phyloP scores from a whole-genome alignment of 2,113 vertebrate species.

The Carassius auratus region DNA sequence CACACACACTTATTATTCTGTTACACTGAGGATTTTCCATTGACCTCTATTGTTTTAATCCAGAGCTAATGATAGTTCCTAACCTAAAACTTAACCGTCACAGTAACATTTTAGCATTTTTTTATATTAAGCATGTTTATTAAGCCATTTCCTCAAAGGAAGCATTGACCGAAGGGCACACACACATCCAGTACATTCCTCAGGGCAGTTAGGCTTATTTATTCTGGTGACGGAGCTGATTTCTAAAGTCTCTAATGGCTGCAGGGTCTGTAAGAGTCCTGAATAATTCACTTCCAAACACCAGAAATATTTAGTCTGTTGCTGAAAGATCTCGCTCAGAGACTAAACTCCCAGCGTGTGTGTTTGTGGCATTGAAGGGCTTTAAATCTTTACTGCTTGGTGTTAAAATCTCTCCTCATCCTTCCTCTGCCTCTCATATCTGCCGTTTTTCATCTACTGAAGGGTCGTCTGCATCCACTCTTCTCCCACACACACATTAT shows the following conservation, averaged over 20 bases:
- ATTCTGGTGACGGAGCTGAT: not conserved
- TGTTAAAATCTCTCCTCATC: conserved; percentile 28
- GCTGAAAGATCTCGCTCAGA: conserved; percentile 19
- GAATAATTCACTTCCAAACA: conserved; percentile 17
- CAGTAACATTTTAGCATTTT: not conserved
- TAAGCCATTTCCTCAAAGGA: not conserved
- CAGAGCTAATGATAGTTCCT: no score
- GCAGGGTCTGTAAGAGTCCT: conserved; percentile 15
- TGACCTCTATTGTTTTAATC: no score
- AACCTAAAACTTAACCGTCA: no score
- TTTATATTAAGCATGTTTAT: not conserved
- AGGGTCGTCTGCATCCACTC: not conserved
- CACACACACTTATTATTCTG: no score
- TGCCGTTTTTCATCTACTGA: conserved; percentile 1
- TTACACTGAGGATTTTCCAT: no score
- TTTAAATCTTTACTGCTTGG: conserved; percentile 26
- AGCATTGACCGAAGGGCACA: not conserved
- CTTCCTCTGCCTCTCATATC: not conserved
- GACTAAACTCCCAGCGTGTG: conserved; percentile 12
- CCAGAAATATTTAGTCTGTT: conserved; percentile 33
- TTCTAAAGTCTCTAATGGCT: conserved; percentile 3
- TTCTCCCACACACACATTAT: not conserved
- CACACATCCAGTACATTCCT: not conserved
- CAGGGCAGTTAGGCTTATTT: not conserved
- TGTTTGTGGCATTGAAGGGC: not conserved